A percentile compares a stretch with the other conserved stretches of the same genome.
phyloP scores from a whole-genome alignment of 2,797 vertebrate genomes.

The Gadopsis marmoratus region DNA sequence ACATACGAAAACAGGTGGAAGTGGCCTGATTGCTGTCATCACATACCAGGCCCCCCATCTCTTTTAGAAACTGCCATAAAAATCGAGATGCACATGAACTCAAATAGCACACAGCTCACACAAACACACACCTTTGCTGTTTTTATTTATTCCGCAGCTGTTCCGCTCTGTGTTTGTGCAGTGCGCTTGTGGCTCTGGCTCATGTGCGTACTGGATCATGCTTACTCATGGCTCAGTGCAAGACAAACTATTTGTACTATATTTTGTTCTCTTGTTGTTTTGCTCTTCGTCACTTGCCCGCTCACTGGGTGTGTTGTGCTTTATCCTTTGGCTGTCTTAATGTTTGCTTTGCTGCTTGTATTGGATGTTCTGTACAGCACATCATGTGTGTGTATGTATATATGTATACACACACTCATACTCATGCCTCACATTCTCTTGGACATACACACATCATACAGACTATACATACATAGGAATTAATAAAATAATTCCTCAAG shows the following conservation, averaged over 20 bases:
- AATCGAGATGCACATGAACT: slow-evolving; percentile 32
- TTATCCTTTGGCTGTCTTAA: slow-evolving; percentile 62
- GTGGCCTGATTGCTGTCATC: slow-evolving; percentile 17
- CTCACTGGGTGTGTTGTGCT: slow-evolving; percentile 64
- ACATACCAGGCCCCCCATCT: slow-evolving; percentile 15
- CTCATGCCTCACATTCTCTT: slow-evolving; percentile 34
- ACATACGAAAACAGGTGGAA: slow-evolving; percentile 25
- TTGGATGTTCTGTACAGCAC: slow-evolving; percentile 52
- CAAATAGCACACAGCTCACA: slow-evolving; percentile 31
- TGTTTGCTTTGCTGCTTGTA: slow-evolving; percentile 68
- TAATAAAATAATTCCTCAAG: not conserved
- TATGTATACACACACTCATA: slow-evolving; percentile 13
- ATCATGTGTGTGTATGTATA: slow-evolving; percentile 13
- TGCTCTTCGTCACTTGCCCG: slow-evolving; percentile 55
- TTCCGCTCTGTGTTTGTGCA: slow-evolving; percentile 52
- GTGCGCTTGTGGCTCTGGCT: slow-evolving; percentile 51
- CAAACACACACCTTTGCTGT: slow-evolving; percentile 26
- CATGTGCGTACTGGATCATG: slow-evolving; percentile 53
- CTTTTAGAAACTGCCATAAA: slow-evolving; percentile 5
- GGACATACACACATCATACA: not conserved
- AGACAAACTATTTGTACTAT: slow-evolving; percentile 34
- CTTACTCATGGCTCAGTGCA: slow-evolving; percentile 60
- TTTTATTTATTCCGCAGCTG: slow-evolving; percentile 41
- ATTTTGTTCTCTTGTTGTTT: slow-evolving; percentile 50
- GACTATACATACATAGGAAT: not conserved